These are phyloP conservation scores for Neogale vison DNA, from an alignment of 2,113 vertebrate genomes.

Conservation along the genomic window DNA sequence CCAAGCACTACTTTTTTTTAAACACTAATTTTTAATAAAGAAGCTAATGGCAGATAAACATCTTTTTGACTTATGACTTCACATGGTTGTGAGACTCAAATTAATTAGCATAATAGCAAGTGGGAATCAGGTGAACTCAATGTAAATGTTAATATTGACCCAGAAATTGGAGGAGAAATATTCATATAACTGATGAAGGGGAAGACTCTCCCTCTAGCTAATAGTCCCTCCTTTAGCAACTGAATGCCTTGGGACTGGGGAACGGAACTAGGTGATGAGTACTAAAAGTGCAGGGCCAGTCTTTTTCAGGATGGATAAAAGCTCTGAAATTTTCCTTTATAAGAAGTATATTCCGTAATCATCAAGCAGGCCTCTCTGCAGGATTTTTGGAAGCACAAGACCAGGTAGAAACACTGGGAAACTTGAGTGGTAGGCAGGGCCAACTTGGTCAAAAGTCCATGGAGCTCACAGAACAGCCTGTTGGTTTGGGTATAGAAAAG, in stretches of 20 bases:
- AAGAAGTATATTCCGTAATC: neutral
- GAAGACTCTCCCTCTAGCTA: neutral
- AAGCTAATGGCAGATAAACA: neutral
- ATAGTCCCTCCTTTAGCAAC: neutral
- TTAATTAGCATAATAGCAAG: neutral
- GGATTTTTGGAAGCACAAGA: neutral
- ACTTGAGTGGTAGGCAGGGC: neutral
- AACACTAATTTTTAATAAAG: neutral
- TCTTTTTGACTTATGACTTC: neutral
- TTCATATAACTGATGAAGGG: neutral
- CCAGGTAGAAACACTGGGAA: constrained; percentile 1
- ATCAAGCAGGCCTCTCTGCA: neutral
- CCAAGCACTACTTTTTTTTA: neutral
- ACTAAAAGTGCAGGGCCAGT: neutral
- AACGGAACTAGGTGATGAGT: neutral
- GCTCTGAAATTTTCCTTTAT: neutral
- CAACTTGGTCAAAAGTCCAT: neutral
- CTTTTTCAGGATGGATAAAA: neutral
- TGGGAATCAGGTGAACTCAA: neutral
- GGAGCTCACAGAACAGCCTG: neutral
- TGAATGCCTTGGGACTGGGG: neutral
- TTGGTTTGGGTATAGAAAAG: neutral
- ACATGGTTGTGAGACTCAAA: neutral
- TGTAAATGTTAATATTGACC: constrained; percentile 2
- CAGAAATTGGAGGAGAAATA: neutral